Percentiles rank a stretch among this genome's conserved stretches.
Conservation (phyloP, 2,797 vertebrate species). For the Oophaga sylvatica region DNA sequence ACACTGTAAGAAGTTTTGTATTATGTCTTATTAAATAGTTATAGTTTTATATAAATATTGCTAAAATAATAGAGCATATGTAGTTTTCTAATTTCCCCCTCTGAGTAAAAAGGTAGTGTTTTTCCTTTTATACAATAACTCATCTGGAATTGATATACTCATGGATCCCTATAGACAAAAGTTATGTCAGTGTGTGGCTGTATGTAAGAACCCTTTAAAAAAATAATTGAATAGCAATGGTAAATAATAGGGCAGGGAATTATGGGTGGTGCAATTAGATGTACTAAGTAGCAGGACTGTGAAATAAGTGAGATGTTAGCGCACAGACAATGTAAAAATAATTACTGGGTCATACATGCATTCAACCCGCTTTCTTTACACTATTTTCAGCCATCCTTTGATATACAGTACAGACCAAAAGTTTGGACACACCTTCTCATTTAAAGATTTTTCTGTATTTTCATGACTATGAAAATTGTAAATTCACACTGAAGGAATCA, state of each 20-base stretch:
- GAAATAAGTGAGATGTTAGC: neutral
- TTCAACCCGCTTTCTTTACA: neutral
- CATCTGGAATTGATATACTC: neutral
- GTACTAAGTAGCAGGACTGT: neutral
- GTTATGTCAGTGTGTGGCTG: no score
- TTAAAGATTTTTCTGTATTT: no score
- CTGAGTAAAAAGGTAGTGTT: neutral
- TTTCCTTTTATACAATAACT: neutral
- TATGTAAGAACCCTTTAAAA: neutral
- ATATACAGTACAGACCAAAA: no score
- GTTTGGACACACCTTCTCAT: no score
- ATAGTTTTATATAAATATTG: neutral
- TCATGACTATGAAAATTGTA: no score
- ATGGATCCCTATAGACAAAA: no score
- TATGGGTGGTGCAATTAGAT: neutral
- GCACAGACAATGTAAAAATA: neutral
- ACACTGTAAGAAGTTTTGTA: neutral
- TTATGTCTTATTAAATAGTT: neutral
- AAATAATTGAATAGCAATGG: neutral
- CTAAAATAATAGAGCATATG: neutral
- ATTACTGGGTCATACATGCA: neutral
- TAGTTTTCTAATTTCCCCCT: neutral
- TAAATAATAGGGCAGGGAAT: no score
- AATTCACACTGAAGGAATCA: no score
- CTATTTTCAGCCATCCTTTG: neutral